These are phyloP conservation scores for Cyrtorhinus lividipennis DNA, from an alignment of 1,140 invertebrate genomes.

Conservation along the genomic window DNA sequence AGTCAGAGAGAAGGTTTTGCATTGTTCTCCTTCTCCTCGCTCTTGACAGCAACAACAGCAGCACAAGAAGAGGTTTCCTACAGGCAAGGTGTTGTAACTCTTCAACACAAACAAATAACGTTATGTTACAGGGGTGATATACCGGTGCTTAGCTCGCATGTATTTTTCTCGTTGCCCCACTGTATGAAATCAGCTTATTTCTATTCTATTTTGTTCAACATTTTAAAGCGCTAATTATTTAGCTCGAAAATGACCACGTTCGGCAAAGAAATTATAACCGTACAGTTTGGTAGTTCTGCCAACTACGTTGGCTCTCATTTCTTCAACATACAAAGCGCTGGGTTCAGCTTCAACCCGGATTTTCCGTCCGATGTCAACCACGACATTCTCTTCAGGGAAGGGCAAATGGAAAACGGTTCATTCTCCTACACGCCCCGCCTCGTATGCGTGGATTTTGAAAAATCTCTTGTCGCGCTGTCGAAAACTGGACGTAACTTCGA, in stretches of 20 bases:
- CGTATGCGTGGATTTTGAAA: conserved; percentile 61
- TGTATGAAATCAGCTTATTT: too few species aligned
- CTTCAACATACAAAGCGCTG: conserved; percentile 75
- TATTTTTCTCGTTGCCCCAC: too few species aligned
- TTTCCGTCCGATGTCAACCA: conserved; percentile 53
- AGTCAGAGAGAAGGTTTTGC: too few species aligned
- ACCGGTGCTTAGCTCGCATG: too few species aligned
- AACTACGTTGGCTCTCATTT: conserved; percentile 79
- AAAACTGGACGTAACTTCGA: not conserved
- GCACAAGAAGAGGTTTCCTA: too few species aligned
- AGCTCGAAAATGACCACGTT: not conserved
- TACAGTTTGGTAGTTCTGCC: conserved; percentile 77
- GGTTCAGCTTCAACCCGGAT: conserved; percentile 47
- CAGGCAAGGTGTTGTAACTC: too few species aligned
- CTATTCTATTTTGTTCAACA: too few species aligned
- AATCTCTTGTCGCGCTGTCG: conserved; percentile 42
- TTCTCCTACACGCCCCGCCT: conserved; percentile 68
- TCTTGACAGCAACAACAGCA: too few species aligned
- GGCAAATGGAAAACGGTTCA: conserved; percentile 40
- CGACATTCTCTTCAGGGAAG: conserved; percentile 69
- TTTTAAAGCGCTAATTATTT: too few species aligned
- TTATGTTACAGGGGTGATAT: too few species aligned
- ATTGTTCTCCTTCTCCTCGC: too few species aligned
- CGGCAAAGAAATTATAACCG: conserved; percentile 52
- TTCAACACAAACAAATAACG: too few species aligned